phyloP scores from a whole-genome alignment of 2,797 vertebrate species.

The Sebastes vulpes region DNA sequence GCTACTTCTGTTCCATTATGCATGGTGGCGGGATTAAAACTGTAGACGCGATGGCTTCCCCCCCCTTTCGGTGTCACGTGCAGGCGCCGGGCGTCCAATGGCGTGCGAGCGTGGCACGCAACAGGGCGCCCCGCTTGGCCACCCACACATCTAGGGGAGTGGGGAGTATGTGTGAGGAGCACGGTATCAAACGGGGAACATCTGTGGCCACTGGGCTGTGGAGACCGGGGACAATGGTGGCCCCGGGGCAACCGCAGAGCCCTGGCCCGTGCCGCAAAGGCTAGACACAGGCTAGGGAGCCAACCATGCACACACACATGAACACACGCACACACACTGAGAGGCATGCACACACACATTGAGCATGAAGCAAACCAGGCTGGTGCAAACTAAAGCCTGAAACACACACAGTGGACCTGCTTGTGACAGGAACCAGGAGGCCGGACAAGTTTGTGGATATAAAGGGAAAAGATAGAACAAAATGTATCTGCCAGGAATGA shows the following conservation, averaged over 20 bases:
- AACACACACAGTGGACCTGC: conserved; percentile 10
- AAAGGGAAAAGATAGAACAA: conserved; percentile 5
- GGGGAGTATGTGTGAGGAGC: conserved; percentile 75
- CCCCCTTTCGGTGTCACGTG: conserved; percentile 72
- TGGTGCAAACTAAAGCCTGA: conserved; percentile 18
- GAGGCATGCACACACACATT: conserved; percentile 33
- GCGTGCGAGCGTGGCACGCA: conserved; percentile 73
- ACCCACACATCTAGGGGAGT: conserved; percentile 82
- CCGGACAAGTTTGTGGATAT: conserved; percentile 8
- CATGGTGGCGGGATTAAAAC: conserved; percentile 86
- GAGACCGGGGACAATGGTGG: conserved; percentile 86
- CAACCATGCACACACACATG: conserved; percentile 66
- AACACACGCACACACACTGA: conserved; percentile 41
- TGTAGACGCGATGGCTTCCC: conserved; percentile 71
- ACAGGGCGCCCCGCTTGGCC: conserved; percentile 85
- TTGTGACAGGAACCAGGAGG: conserved; percentile 21
- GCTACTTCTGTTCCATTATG: conserved; percentile 87
- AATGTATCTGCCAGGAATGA: neutral
- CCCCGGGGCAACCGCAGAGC: conserved; percentile 81
- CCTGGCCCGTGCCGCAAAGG: conserved; percentile 85
- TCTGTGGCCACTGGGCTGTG: conserved; percentile 89
- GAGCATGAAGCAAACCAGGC: conserved; percentile 36
- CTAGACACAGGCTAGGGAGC: conserved; percentile 82
- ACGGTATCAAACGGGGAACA: conserved; percentile 89
- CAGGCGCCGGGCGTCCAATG: conserved; percentile 76